Base-by-base conservation (phyloP, 2,888 invertebrate species). In the Amblyjoppa proteus region DNA sequence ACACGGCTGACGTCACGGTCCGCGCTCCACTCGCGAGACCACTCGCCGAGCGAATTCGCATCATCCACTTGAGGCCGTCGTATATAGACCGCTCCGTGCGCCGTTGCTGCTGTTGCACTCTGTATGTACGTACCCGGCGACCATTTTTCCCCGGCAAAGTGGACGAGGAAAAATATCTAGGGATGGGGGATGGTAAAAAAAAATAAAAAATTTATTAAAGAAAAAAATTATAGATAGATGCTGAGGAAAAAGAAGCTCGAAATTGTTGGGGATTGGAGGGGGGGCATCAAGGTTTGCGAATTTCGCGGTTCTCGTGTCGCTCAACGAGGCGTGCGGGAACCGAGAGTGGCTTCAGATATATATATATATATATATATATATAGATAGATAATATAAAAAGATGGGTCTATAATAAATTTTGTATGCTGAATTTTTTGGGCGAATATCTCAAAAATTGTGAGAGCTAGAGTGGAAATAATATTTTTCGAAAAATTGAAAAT, bases 21-120 rank as follows among this genome's bases (percentile, higher is more conserved):
- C 64, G 83, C 66, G 38, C 78, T 74, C 34, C 61, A 83, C 68
- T 71, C 58, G 76, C 53, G 68, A 83, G 74, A 78, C 78, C 69
- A 78, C 78, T 80, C 58, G 66, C 64, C 76, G 58, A 76, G 84
- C 66, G 71, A 80, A 80, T 84, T 76, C 83, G 75, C 70, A 84
- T 84, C 76, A 68, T 80, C 84, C 84, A 84, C 84, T 84, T 58
- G 80, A 80, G 61, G 51, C 76, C 49, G 11, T 78, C 70, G 74
- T 49, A 69, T 83, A 71, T 51, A 71, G 45, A 71, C 20, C 38
- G 28, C 75, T 51, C 58, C 13, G 28, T 49, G 13, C n/a, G n/a
- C 75, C 4, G 25, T 31, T 49, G 16, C 16, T 66, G 49, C 69
- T 71, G 34, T 41, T 34, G 75, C 45, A 45, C 64, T 75, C 31